phyloP scores from a whole-genome alignment of 2,888 invertebrate species.

The Trisateles emortualis region DNA sequence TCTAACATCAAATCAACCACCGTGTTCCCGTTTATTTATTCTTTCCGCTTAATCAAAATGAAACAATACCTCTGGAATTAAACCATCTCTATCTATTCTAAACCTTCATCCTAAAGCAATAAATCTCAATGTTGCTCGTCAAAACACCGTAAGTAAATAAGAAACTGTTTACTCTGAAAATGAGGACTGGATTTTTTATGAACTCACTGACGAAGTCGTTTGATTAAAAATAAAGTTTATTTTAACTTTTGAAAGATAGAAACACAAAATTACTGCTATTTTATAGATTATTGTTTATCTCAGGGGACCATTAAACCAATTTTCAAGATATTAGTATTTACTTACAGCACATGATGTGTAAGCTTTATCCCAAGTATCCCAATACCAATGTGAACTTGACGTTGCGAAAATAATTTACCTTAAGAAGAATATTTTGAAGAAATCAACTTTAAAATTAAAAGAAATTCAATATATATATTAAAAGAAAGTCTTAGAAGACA shows the following conservation, averaged over 20 bases:
- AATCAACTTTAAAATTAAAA: no score
- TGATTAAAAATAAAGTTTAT: conserved; percentile 47
- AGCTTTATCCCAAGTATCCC: no score
- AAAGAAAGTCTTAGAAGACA: no score
- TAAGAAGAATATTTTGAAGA: no score
- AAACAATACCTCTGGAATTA: conserved; percentile 46
- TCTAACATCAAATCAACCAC: conserved; percentile 62
- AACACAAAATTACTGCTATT: conserved; percentile 19
- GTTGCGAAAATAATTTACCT: no score
- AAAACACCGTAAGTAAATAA: conserved; percentile 36
- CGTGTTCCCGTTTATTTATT: conserved; percentile 52
- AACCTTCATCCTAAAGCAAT: conserved; percentile 20
- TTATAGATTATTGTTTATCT: conserved; percentile 22
- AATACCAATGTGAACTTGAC: no score
- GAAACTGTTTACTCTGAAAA: conserved; percentile 45
- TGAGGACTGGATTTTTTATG: conserved; percentile 43
- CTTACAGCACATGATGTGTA: no score
- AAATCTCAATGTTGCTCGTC: conserved; percentile 21
- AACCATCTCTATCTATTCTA: conserved; percentile 21
- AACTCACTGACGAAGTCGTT: conserved; percentile 40
- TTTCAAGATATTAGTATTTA: no score
- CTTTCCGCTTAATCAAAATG: conserved; percentile 57
- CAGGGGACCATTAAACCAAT: conserved; percentile 4
- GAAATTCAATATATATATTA: no score
- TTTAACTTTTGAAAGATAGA: conserved; percentile 25